phyloP scores from a whole-genome alignment of 2,888 invertebrate genomes.

The Callinectes sapidus region DNA sequence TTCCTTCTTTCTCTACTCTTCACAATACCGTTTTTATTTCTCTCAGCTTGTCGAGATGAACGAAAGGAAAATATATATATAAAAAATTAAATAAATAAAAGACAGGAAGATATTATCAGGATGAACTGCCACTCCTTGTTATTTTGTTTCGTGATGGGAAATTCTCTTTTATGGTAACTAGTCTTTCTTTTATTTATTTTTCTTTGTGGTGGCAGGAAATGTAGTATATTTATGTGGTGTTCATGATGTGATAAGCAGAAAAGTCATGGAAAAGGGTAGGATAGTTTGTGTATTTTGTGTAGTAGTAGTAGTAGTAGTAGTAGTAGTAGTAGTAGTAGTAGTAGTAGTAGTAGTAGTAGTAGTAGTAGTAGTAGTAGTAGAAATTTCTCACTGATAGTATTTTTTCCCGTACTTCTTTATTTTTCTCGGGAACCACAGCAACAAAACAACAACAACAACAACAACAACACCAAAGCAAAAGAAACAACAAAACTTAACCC shows the following conservation, averaged over 20 bases:
- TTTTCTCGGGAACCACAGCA: too few species aligned
- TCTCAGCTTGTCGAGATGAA: not conserved
- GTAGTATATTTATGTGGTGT: not conserved
- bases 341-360: not conserved
- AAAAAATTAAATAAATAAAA: not conserved
- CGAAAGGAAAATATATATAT: not conserved
- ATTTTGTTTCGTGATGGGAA: not conserved
- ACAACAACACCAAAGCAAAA: too few species aligned
- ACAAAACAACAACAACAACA: too few species aligned
- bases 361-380: not conserved
- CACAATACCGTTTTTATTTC: not conserved
- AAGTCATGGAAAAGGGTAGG: not conserved
- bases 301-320: not conserved
- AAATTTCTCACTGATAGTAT: not conserved
- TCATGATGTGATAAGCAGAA: not conserved
- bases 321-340: conserved; percentile 33
- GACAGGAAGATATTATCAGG: not conserved
- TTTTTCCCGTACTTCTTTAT: not conserved
- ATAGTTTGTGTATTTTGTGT: not conserved
- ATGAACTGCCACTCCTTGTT: not conserved
- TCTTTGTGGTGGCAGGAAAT: not conserved
- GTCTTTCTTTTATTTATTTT: not conserved
- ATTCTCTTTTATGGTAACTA: too few species aligned
- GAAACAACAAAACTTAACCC: too few species aligned
- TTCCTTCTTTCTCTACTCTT: conserved; percentile 3